Evolutionary conservation across 2,113 vertebrate genomes (phyloP).

Genomic region (Paramormyrops kingsleyae): DNA sequence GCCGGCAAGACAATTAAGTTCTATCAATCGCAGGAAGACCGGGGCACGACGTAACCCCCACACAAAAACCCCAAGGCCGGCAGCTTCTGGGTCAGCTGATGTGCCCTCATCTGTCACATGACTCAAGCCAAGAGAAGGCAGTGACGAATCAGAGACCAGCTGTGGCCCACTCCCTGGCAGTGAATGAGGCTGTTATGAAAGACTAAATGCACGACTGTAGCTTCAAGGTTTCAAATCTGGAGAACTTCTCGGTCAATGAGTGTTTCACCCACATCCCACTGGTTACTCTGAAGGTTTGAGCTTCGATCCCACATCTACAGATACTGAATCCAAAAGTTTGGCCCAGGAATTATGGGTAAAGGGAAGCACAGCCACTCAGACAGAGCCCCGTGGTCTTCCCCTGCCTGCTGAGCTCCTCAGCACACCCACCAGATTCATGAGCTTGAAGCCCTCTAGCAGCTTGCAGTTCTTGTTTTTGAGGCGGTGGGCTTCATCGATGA

Average conservation of each 20-base stretch:
- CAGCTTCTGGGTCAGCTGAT: neutral
- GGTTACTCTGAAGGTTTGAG: neutral
- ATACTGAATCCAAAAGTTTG: neutral
- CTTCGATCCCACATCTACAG: neutral
- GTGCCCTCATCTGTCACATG: neutral
- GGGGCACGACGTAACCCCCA: neutral
- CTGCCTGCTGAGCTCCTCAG: neutral
- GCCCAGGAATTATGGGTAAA: neutral
- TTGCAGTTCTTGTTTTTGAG: slow-evolving; percentile 99
- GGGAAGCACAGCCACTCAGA: neutral
- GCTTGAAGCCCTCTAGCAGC: slow-evolving; percentile 91
- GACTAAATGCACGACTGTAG: neutral
- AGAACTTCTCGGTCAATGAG: neutral
- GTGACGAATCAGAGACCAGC: neutral
- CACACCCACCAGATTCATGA: slow-evolving; percentile 85
- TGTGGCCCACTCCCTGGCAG: neutral
- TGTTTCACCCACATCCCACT: neutral
- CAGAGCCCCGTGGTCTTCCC: neutral
- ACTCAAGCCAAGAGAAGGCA: neutral
- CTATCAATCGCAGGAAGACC: neutral
- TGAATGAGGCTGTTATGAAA: neutral
- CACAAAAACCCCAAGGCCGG: neutral
- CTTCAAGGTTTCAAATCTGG: neutral
- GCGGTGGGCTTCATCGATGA: slow-evolving; percentile 96
- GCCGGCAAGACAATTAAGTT: neutral